These are phyloP conservation scores for Falco biarmicus DNA, from an alignment of 2,797 vertebrate genomes.

Conservation along the genomic window DNA sequence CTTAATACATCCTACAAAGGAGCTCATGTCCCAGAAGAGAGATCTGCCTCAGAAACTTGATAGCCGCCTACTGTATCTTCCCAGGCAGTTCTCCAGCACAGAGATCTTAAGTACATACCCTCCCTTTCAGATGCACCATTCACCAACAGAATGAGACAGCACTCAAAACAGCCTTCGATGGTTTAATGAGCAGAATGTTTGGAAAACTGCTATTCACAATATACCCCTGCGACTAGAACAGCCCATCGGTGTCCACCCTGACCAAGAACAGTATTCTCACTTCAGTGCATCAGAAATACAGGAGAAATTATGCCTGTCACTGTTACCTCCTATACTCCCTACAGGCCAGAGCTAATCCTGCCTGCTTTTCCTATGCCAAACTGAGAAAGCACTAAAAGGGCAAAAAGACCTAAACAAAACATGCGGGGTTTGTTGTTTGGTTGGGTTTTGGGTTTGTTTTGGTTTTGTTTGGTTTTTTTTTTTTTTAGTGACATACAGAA, in stretches of 20 bases:
- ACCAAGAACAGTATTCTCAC: background rate
- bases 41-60: background rate
- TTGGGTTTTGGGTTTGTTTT: too few species aligned
- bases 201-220: background rate
- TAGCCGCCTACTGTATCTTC: background rate
- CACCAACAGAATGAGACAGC: background rate
- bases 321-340: background rate
- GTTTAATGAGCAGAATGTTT: background rate
- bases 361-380: background rate
- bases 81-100: background rate
- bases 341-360: background rate
- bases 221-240: background rate
- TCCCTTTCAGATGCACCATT: background rate
- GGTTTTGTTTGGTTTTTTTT: too few species aligned
- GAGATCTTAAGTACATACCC: background rate
- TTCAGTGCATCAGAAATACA: background rate
- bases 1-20: background rate
- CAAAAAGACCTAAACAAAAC: background rate
- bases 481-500: fast-evolving
- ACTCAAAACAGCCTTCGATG: fast-evolving
- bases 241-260: fast-evolving
- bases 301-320: background rate
- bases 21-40: background rate
- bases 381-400: background rate
- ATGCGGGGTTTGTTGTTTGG: too few species aligned